Percentiles rank a stretch among this genome's conserved stretches.
Evolutionary conservation across 2,797 vertebrate species (phyloP).

Genomic region (Pangasius macronema): DNA sequence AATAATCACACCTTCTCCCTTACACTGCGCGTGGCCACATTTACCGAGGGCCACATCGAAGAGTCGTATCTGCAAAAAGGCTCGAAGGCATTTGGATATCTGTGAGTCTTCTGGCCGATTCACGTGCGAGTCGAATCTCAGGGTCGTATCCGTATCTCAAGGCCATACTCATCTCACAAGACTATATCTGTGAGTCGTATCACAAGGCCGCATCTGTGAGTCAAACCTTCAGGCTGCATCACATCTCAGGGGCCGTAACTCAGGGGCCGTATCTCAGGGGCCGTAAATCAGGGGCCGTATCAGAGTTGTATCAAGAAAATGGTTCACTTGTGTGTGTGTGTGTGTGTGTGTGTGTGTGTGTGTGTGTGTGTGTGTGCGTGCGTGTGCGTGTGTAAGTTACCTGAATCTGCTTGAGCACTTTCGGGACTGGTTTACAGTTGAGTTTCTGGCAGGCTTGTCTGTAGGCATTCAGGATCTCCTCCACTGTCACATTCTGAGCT

Average conservation of each 20-base stretch:
- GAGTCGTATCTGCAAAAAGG: no score
- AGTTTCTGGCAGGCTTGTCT: constrained; percentile 92
- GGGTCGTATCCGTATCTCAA: background rate
- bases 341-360: background rate
- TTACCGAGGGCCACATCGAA: no score
- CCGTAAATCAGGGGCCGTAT: no score
- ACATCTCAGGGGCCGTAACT: no score
- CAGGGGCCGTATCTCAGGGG: no score
- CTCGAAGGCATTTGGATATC: background rate
- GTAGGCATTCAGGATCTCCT: constrained; percentile 87
- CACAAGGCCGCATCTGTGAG: no score
- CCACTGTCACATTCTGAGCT: constrained; percentile 94
- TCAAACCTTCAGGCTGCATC: no score
- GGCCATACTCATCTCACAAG: background rate
- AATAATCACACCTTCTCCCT: background rate
- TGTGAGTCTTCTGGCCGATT: background rate
- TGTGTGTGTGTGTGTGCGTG: background rate
- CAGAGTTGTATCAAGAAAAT: background rate
- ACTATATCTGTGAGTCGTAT: background rate
- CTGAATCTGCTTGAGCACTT: constrained; percentile 92
- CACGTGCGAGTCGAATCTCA: background rate
- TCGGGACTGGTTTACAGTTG: constrained; percentile 89
- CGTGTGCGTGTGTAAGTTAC: constrained; percentile 63
- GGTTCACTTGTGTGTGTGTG: background rate
- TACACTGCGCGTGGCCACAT: background rate